Evolutionary conservation across 2,888 invertebrate genomes (phyloP).

Genomic region (Andrena camellia): DNA sequence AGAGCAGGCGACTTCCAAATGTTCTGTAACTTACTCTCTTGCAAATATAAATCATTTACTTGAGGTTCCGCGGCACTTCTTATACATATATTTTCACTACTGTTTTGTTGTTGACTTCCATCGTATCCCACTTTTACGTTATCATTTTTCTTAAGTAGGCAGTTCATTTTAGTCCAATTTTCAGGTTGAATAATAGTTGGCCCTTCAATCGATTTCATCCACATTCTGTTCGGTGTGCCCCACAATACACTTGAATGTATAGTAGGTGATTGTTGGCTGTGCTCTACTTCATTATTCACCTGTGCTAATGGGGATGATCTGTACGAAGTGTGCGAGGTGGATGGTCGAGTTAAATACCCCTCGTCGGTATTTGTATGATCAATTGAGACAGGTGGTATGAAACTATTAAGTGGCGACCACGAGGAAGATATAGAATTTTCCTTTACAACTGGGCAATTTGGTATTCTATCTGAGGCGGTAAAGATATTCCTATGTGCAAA

Average conservation of each 20-base stretch:
- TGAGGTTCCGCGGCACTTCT: neutral
- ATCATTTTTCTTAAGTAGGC: neutral
- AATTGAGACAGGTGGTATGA: neutral
- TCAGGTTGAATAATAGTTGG: neutral
- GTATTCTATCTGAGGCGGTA: neutral
- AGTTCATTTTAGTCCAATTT: neutral
- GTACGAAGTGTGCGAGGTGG: constrained; percentile 12
- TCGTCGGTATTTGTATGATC: constrained; percentile 32
- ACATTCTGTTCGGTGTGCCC: neutral
- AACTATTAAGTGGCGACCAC: constrained; percentile 22
- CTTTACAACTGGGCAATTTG: neutral
- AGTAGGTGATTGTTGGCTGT: neutral
- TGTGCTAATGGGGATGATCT: constrained; percentile 13
- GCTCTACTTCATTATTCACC: neutral
- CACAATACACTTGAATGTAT: neutral
- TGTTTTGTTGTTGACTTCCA: neutral
- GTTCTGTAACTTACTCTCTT: neutral
- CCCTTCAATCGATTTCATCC: neutral
- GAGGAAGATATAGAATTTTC: neutral
- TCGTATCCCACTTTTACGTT: neutral
- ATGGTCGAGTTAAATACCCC: constrained; percentile 23
- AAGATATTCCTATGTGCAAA: neutral
- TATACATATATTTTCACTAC: neutral
- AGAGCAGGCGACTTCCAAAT: neutral
- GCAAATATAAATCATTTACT: too few species aligned